Base-by-base conservation (phyloP, 2,113 vertebrate genomes). In the Acanthisitta chloris region DNA sequence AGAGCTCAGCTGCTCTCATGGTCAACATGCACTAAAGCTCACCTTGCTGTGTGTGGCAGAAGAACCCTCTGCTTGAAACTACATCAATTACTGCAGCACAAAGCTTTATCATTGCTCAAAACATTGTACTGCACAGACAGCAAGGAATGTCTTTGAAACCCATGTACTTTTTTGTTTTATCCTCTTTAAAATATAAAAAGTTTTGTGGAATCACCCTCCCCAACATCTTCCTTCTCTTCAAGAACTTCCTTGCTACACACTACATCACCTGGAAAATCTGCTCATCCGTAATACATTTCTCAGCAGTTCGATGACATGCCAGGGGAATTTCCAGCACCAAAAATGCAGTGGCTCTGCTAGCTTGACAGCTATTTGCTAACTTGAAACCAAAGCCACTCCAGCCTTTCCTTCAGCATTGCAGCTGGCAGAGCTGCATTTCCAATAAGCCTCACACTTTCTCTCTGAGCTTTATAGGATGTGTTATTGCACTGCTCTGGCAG, bases 1-100 rank as follows among this genome's bases (percentile, higher is more conserved):
- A 69, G 61, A 84, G 57, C 16, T 51, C 73, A 67, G 61, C 17
- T 4, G 1, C 70, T 23, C 57, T 80, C 76, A 49, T 2, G 2
- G 15, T 12, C 48, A 38, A 9, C 0, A 0, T 8, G 7, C 25
- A 28, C 46, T 4, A 12, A 46, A 24, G 5, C 4, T 31, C 18
- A 14, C 21, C 38, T 25, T 9, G 12, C 2, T 38, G 10, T 51
- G 43, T 5, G 7, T 2, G 0, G 17, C 3, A 61, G 33, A 80
- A 34, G 31, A 88, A 34, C 14, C 3, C 6, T 85, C 51, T 58
- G 21, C 54, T 62, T 86, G 18, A 58, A 66, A 40, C 20, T 17
- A 18, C 8, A 2, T 2, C 52, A 38, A 4, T 24, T 21, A 8
- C 12, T 16, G 33, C 71, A 88, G 21, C 26, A 54, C 8, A n/a